Conservation (phyloP, 2,797 vertebrate species). For the Alcedo quadribrachys region DNA sequence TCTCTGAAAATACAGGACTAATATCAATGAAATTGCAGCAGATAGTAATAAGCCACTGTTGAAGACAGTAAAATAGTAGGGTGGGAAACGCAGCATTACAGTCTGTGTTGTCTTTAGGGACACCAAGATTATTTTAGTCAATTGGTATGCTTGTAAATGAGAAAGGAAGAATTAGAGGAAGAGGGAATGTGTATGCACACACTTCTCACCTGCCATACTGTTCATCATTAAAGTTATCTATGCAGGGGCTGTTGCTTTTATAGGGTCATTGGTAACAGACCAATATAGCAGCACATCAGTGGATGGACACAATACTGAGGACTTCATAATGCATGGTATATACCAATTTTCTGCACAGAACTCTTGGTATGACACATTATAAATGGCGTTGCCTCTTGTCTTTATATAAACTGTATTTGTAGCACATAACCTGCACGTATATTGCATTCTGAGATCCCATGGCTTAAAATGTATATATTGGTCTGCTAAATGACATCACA, state of each 20-base stretch:
- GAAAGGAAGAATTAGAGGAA: neutral
- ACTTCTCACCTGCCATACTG: neutral
- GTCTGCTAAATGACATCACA: conserved; percentile 52
- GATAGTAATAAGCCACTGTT: neutral
- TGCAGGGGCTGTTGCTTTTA: neutral
- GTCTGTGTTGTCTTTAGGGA: neutral
- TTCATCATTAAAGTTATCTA: neutral
- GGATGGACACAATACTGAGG: accelerated
- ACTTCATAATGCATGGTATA: too few species aligned
- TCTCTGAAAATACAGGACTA: neutral
- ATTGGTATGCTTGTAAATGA: neutral
- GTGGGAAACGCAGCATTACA: neutral
- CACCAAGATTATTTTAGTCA: neutral
- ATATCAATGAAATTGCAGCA: neutral
- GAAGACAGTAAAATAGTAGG: neutral
- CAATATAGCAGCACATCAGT: neutral
- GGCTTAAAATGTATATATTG: conserved; percentile 42
- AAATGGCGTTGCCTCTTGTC: neutral
- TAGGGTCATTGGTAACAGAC: neutral
- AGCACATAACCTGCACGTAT: neutral
- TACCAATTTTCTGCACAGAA: neutral
- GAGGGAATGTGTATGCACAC: neutral
- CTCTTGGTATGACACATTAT: neutral
- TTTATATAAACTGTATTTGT: neutral
- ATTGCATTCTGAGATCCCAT: neutral